Conservation (phyloP, 2,113 vertebrate genomes). For the Barbus barbus region DNA sequence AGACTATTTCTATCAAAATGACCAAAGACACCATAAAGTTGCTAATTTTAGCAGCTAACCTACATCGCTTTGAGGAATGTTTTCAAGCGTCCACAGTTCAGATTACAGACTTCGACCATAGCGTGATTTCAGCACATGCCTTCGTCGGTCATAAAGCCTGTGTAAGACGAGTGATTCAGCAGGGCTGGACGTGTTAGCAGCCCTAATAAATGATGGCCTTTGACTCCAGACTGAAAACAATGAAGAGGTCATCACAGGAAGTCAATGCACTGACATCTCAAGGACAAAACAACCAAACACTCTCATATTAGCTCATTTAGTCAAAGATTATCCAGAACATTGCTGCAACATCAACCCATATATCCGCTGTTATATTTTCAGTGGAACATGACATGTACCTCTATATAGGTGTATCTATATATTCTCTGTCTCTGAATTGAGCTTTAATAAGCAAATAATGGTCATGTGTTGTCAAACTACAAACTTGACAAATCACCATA, state of each 20-base stretch:
- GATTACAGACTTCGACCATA: conserved; percentile 39
- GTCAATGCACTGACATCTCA: neutral
- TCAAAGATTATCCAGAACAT: conserved; percentile 10
- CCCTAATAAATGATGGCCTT: neutral
- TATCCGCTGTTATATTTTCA: no score
- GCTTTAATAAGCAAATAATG: neutral
- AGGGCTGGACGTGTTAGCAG: neutral
- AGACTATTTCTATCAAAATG: neutral
- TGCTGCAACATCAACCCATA: neutral
- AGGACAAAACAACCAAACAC: conserved; percentile 3
- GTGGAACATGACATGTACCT: neutral
- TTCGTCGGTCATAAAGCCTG: conserved; percentile 12
- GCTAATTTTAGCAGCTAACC: conserved; percentile 9
- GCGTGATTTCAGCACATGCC: conserved; percentile 13
- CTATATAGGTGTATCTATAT: no score
- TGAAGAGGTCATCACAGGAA: neutral
- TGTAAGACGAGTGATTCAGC: neutral
- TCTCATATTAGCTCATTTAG: neutral
- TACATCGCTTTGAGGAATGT: neutral
- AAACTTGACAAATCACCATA: neutral
- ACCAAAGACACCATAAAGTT: neutral
- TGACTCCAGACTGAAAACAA: neutral
- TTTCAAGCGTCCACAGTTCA: conserved; percentile 46
- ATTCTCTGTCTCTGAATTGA: no score
- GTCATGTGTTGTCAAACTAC: no score